Evolutionary conservation across 2,113 vertebrate species (phyloP), one percentile per base, ranked within the genome.

Genomic region (Notothenia coriiceps): DNA sequence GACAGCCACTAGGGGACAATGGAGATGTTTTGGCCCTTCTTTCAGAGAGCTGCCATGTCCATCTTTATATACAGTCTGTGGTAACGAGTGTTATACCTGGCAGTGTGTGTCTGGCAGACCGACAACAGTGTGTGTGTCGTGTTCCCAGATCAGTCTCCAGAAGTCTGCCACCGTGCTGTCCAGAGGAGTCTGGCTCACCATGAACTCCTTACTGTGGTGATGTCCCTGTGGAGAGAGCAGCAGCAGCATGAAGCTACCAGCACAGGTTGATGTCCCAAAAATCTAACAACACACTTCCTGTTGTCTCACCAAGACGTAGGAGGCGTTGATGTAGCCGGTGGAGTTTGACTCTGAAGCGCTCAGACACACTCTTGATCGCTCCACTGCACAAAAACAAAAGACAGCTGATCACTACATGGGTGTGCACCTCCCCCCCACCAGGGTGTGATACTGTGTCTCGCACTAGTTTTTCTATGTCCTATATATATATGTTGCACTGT

Each of bases 91-190:
- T 74, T 12, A 0, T 89, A 98, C 98, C 96, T 96, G 96, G 73
- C 91, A 94, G 83, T 96, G 96, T 74, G 95, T 91, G 62, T 97
- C 96, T 56, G 96, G 96, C 85, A 99, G 95, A 93, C 96, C 93
- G 69, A 99, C 94, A 47, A 99, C 95, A 17, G 96, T 90, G 86
- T 96, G 96, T 14, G 96, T 93, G 51, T 96, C 96, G 83, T 98
- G 97, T 69, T 99, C 98, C 97, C 97, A 98, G 90, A 99, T 95
- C 97, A 99, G 97, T 69, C 95, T 97, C 98, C 98, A 99, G 92
- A 99, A 99, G 89, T 99, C 98, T 61, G 95, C 96, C 84, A 96
- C 96, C 0, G 98, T 99, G 86, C 96, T 96, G 61, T 96, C 92
- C 71, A 99, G 94, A 1, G 98, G 98, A 82, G 97, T 97, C 82